These are phyloP conservation scores for Heliopora coerulea DNA, from an alignment of 92 coral and sea anemone genomes.

Conservation along the genomic window DNA sequence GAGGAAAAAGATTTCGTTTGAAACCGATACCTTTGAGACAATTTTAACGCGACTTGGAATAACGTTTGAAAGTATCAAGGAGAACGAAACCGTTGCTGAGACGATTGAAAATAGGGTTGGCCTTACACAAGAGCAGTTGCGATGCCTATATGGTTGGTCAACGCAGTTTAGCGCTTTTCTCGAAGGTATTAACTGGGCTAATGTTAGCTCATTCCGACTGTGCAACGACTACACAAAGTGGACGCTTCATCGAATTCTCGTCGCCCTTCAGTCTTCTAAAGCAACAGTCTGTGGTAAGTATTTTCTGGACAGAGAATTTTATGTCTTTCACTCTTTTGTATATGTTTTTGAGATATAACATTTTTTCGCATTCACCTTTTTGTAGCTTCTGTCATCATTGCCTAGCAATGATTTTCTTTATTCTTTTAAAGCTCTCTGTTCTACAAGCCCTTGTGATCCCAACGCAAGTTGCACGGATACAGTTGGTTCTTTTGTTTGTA, in stretches of 20 bases:
- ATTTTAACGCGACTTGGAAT: neutral
- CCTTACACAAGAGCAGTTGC: slow-evolving; percentile 7
- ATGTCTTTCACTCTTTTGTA: neutral
- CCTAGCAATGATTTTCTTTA: neutral
- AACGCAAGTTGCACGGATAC: slow-evolving; percentile 4
- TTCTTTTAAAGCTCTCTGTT: neutral
- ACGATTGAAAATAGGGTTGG: slow-evolving; percentile 11
- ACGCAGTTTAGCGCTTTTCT: neutral
- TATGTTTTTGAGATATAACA: neutral
- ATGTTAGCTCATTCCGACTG: slow-evolving; percentile 4
- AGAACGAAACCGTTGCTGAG: slow-evolving; percentile 11
- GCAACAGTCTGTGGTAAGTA: slow-evolving; percentile 5
- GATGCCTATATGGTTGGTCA: neutral
- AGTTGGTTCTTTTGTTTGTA: neutral
- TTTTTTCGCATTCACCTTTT: too few relatives aligned
- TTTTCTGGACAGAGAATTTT: too few relatives aligned
- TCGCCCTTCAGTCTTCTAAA: neutral
- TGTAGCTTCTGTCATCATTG: too few relatives aligned
- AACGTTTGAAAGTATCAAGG: neutral
- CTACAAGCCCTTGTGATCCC: slow-evolving; percentile 7
- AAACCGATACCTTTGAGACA: slow-evolving; percentile 10
- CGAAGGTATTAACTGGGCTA: neutral
- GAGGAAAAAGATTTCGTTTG: slow-evolving; percentile 11
- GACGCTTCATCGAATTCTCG: neutral
- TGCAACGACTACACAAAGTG: slow-evolving; percentile 7